phyloP scores from a whole-genome alignment of 1,140 invertebrate species.

The Leptinotarsa undecemlineata region DNA sequence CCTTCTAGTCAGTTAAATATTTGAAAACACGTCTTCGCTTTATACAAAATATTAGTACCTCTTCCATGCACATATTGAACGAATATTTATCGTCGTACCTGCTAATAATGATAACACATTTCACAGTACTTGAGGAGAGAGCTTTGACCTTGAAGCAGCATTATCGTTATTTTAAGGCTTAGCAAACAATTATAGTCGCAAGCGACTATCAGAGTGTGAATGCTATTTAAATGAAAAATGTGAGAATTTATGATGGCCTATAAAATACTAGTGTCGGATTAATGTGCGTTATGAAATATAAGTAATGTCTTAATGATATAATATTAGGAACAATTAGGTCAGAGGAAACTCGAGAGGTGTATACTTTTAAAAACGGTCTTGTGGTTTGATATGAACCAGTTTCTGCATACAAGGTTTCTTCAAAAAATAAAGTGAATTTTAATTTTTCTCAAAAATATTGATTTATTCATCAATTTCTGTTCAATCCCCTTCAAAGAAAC shows the following conservation, averaged over 20 bases:
- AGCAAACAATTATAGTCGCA: neutral
- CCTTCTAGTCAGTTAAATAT: neutral
- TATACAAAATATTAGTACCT: neutral
- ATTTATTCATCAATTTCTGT: no score
- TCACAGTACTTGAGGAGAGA: neutral
- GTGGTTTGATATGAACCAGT: no score
- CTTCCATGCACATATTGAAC: neutral
- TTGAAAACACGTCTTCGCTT: neutral
- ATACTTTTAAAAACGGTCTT: neutral
- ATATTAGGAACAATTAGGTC: conserved; percentile 3
- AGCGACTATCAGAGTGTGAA: neutral
- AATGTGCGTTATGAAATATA: conserved; percentile 3
- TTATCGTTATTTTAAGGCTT: neutral
- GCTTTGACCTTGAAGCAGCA: neutral
- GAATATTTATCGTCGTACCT: neutral
- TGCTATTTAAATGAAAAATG: neutral
- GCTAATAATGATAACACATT: neutral
- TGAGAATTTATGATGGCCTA: conserved; percentile 1
- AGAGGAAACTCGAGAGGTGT: neutral
- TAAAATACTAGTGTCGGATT: neutral
- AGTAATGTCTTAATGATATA: neutral
- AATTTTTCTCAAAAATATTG: no score
- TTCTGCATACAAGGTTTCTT: no score
- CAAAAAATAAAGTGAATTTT: no score
- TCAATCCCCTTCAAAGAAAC: no score